phyloP scores from a whole-genome alignment of 2,113 vertebrate species.

The Cinclus mexicanus region DNA sequence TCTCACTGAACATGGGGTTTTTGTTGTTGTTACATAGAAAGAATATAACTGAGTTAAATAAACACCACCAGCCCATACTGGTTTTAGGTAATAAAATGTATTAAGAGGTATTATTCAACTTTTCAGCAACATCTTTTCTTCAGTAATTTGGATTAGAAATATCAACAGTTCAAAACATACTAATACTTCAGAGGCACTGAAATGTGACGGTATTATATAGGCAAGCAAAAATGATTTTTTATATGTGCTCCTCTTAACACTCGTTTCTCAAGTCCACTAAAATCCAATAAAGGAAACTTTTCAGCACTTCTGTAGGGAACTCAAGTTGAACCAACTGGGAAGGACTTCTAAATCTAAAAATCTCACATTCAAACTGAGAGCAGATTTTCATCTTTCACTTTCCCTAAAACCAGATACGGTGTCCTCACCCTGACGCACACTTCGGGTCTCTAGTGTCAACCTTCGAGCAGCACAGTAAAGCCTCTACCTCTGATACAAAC shows the following conservation, averaged over 20 bases:
- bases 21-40: not conserved
- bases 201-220: not conserved
- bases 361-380: not conserved
- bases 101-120: not conserved
- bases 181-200: not conserved
- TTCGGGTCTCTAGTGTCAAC: not conserved
- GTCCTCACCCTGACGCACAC: not conserved
- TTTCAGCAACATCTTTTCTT: not conserved
- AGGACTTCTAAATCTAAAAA: not conserved
- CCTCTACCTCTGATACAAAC: not conserved
- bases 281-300: not conserved
- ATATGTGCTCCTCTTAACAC: not conserved
- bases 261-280: not conserved
- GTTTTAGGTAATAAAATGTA: not conserved
- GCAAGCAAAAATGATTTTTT: not conserved
- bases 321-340: not conserved
- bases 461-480: not conserved
- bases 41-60: not conserved
- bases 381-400: not conserved
- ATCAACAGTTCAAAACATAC: not conserved
- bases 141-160: not conserved
- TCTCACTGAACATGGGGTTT: fast-evolving
- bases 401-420: not conserved
- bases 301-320: not conserved
- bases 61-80: not conserved